A percentile compares a stretch with the other conserved stretches of the same genome.
Conservation (phyloP, 2,797 vertebrate genomes). For the Etheostoma perlongum region DNA sequence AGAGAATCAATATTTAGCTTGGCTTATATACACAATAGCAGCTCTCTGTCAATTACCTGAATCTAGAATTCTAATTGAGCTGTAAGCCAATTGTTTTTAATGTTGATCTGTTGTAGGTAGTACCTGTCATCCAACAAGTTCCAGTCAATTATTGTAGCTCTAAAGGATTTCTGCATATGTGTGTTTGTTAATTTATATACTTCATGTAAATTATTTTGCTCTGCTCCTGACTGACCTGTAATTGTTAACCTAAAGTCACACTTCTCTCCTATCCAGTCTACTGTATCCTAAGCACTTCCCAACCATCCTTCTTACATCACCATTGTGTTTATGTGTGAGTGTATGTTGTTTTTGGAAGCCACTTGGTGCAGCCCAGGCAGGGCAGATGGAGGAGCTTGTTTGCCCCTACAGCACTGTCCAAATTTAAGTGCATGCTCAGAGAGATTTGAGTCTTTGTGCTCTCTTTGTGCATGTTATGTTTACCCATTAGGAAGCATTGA, state of each 20-base stretch:
- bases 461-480: background rate
- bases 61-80: background rate
- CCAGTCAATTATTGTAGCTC: conserved; percentile 1
- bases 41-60: background rate
- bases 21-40: background rate
- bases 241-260: conserved; percentile 31
- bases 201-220: background rate
- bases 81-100: background rate
- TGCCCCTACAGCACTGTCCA: conserved; percentile 71
- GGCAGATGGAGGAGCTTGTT: conserved; percentile 68
- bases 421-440: conserved; percentile 54
- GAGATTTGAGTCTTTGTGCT: conserved; percentile 41
- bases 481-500: background rate
- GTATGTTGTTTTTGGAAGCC: conserved; percentile 27
- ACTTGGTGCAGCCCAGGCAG: conserved; percentile 46
- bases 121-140: background rate
- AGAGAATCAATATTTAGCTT: conserved; percentile 24
- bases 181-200: background rate
- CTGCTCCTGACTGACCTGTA: conserved; percentile 19
- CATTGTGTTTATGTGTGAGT: conserved; percentile 1
- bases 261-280: background rate
- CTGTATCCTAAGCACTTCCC: conserved; percentile 1
- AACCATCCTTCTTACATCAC: background rate
- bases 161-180: background rate
- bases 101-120: background rate